Conservation (phyloP, 2,888 invertebrate species). For the Torymus auratus region DNA sequence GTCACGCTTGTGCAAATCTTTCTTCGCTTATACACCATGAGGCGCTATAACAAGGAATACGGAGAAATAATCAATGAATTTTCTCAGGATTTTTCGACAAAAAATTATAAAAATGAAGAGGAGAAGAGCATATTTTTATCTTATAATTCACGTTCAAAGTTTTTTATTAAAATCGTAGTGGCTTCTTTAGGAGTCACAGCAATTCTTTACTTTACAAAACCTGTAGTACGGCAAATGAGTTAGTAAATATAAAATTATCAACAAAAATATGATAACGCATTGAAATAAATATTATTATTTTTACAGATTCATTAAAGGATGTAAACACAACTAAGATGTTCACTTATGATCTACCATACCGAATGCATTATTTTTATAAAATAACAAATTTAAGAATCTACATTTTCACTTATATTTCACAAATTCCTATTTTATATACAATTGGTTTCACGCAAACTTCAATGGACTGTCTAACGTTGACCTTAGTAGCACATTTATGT, state of each 20-base stretch:
- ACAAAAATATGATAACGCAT: neutral
- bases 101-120: conserved; percentile 51
- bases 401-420: conserved; percentile 55
- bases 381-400: conserved; percentile 50
- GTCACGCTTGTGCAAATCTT: conserved; percentile 51
- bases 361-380: conserved; percentile 57
- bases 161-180: conserved; percentile 57
- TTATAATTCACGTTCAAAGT: conserved; percentile 55
- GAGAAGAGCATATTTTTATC: conserved; percentile 57
- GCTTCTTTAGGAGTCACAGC: conserved; percentile 58
- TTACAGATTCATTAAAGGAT: conserved; percentile 1
- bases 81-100: conserved; percentile 47
- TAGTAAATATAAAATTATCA: conserved; percentile 27
- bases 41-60: conserved; percentile 57
- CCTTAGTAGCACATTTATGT: conserved; percentile 58
- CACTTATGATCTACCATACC: conserved; percentile 56
- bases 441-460: conserved; percentile 59
- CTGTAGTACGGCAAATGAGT: conserved; percentile 59
- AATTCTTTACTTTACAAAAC: conserved; percentile 59
- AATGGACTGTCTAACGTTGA: conserved; percentile 61
- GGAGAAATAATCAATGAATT: conserved; percentile 59
- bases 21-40: conserved; percentile 58
- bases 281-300: neutral
- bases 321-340: conserved; percentile 24
- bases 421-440: conserved; percentile 56